These are phyloP conservation scores for Isichthys henryi DNA, from an alignment of 2,113 vertebrate genomes.

Conservation along the genomic window DNA sequence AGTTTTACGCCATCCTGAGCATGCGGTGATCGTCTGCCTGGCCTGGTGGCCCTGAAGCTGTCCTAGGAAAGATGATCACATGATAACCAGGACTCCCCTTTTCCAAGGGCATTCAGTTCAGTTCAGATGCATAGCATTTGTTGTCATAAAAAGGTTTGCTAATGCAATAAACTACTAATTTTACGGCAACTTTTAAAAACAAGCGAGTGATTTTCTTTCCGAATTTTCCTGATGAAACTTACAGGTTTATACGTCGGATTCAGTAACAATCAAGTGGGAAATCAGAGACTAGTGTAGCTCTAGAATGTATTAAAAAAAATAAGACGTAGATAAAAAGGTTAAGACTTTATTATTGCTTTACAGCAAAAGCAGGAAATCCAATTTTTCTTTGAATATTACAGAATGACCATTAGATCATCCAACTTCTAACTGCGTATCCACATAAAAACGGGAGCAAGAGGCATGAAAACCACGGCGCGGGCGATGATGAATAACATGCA, in stretches of 20 bases:
- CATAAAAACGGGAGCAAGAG: not conserved
- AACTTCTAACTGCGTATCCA: not conserved
- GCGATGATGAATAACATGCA: not conserved
- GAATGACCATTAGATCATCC: conserved; percentile 1
- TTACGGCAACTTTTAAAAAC: not conserved
- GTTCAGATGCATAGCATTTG: not conserved
- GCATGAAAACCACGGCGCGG: not conserved
- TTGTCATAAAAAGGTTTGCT: not conserved
- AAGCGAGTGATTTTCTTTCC: not conserved
- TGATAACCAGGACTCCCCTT: not conserved
- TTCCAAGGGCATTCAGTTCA: not conserved
- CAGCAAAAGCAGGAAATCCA: not conserved
- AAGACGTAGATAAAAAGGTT: not conserved
- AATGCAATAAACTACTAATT: not conserved
- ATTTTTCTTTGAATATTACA: not conserved
- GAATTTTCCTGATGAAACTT: not conserved
- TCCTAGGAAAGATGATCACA: not conserved
- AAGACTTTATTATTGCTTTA: not conserved
- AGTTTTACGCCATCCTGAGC: not conserved
- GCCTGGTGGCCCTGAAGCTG: not conserved
- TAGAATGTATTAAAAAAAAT: not conserved
- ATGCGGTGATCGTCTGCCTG: not conserved
- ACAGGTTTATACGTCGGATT: not conserved
- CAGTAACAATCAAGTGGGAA: not conserved
- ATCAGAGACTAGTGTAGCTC: not conserved